Base-by-base conservation (phyloP, 1,140 invertebrate species). In the Zaprionus taronus region DNA sequence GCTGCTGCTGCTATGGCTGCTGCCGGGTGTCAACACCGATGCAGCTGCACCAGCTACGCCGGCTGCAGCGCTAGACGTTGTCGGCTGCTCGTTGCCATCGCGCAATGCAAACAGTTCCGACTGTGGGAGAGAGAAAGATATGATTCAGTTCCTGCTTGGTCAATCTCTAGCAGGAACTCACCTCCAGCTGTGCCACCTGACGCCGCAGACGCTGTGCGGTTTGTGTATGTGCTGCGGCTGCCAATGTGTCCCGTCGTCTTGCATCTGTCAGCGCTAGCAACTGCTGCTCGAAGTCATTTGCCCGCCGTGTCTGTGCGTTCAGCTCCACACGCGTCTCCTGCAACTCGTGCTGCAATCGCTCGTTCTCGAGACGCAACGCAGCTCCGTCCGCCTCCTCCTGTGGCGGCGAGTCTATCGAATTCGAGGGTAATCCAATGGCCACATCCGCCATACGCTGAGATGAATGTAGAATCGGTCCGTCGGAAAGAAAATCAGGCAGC, bases 401-500 rank as follows among this genome's bases (percentile, higher is more conserved):
- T 2, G 77, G 77, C 28, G 85, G 80, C 81, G 93, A 78, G 78
- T 86, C 61, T 83, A 82, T 94, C 7, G 91, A 81, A 92, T 71
- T 86, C 6, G 75, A 84, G 17, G 91, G 82, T 58, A 83, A 68
- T 12, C 93, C 87, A 61, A 92, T 93, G 31, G 93, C 93, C 56
- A 93, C 92, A 69, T 95, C 94, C 7, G 93, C 92, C 47, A 94
- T 82, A 14, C 93, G 85, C 63, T 93, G 92, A 24, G 92, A 93
- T 31, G 93, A 92, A 77, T 94, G 93, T 70, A 93, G 93, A 72
- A 96, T 96, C 14, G 96, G 95, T 12, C 95, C 95, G 91, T 96
- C 96, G 15, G 95, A 95, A 36, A 96, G 93, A 92, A 96, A 96
- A 80, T 96, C 96, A 17, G 96, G 96, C 58, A 96, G 93, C 90